Evolutionary conservation across 2,113 vertebrate species (phyloP).

Genomic region (human (Homo sapiens)): DNA sequence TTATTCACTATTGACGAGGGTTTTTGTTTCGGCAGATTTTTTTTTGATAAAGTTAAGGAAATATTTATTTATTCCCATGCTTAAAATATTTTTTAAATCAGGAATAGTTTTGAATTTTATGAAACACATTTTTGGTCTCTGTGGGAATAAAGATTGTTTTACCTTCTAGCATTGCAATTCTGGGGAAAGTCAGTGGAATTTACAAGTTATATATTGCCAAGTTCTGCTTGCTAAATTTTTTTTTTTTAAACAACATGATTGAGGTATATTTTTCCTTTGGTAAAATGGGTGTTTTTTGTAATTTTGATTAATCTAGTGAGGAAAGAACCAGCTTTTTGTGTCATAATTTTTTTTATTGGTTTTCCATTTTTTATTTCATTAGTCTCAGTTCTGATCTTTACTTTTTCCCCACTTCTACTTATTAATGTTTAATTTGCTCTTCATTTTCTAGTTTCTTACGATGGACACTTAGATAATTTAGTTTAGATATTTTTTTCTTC

Average conservation of each 20-base stretch:
- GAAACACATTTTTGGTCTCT: not conserved
- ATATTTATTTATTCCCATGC: not conserved
- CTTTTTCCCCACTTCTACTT: not conserved
- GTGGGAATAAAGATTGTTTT: not conserved
- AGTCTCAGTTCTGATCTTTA: not conserved
- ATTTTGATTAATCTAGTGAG: not conserved
- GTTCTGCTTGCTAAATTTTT: not conserved
- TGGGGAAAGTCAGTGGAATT: not conserved
- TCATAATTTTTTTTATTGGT: not conserved
- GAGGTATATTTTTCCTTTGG: not conserved
- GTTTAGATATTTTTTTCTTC: not conserved
- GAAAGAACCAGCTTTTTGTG: not conserved
- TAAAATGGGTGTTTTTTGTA: not conserved
- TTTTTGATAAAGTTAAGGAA: not conserved
- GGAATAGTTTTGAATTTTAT: not conserved
- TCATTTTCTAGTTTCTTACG: not conserved
- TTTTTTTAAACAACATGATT: not conserved
- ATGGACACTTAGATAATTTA: not conserved
- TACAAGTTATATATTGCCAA: not conserved
- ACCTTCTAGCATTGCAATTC: not conserved
- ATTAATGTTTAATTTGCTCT: not conserved
- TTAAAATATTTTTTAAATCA: not conserved
- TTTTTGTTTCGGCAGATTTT: not conserved
- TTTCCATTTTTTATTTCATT: not conserved
- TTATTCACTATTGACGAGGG: not conserved